Evolutionary conservation across 2,113 vertebrate species (phyloP).

Genomic region (Poeciliopsis occidentalis): DNA sequence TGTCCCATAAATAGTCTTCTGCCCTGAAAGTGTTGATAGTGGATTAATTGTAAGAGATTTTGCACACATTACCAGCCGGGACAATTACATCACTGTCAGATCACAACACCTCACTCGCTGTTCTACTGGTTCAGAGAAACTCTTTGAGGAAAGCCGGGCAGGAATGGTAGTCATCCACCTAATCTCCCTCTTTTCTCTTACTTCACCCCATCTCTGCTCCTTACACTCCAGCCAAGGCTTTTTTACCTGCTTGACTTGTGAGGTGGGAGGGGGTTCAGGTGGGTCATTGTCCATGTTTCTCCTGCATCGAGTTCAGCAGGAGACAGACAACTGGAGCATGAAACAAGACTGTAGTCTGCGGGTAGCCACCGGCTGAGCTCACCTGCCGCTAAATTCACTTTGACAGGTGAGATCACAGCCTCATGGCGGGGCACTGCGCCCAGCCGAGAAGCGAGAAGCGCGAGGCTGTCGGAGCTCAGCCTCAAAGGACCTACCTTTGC

Average conservation of each 20-base stretch:
- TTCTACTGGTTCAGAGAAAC: slow-evolving; percentile 34
- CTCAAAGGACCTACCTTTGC: slow-evolving; percentile 27
- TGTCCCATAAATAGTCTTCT: slow-evolving; percentile 26
- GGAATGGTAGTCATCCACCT: background rate
- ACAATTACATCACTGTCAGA: slow-evolving; percentile 63
- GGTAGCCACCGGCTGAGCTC: slow-evolving; percentile 67
- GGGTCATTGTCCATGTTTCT: slow-evolving; percentile 49
- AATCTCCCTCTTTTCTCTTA: background rate
- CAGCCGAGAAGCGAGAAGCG: slow-evolving; percentile 46
- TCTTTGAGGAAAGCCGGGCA: slow-evolving; percentile 23
- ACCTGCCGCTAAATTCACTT: slow-evolving; percentile 71
- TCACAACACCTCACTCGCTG: slow-evolving; percentile 34
- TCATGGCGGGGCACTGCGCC: slow-evolving; percentile 43
- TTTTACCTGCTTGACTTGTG: slow-evolving; percentile 14
- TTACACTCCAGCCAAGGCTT: background rate
- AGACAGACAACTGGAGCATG: slow-evolving; percentile 68
- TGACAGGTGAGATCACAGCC: slow-evolving; percentile 75
- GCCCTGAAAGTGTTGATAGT: slow-evolving; percentile 38
- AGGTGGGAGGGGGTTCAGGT: background rate
- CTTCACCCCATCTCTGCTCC: background rate
- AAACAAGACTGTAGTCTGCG: slow-evolving; percentile 63
- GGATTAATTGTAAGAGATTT: slow-evolving; percentile 51
- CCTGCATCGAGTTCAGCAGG: slow-evolving; percentile 53
- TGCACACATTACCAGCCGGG: slow-evolving; percentile 41
- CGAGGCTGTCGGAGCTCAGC: slow-evolving; percentile 28